These are phyloP conservation scores for Hippocampus barbouri DNA, from an alignment of 2,113 vertebrate species.

Conservation along the genomic window DNA sequence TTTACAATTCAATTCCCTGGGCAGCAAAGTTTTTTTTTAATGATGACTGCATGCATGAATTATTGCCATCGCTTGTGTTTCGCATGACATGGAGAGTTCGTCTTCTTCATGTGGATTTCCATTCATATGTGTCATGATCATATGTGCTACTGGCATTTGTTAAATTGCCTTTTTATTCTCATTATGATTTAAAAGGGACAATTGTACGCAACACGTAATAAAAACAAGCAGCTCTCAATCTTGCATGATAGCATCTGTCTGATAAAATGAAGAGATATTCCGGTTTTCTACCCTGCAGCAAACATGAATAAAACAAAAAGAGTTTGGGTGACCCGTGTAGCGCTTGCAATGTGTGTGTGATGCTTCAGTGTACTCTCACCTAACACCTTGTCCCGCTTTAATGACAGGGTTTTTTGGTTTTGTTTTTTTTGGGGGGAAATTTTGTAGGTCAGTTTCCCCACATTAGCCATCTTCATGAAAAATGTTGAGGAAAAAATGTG, in stretches of 20 bases:
- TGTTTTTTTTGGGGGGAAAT: not conserved
- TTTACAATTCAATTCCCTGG: conserved; percentile 7
- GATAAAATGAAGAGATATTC: not conserved
- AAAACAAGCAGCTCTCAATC: conserved; percentile 20
- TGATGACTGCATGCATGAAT: not conserved
- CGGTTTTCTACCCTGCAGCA: no score
- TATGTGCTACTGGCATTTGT: conserved; percentile 23
- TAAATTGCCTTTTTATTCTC: conserved; percentile 18
- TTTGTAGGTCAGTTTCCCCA: not conserved
- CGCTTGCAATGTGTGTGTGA: not conserved
- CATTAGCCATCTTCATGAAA: not conserved
- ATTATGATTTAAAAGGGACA: conserved; percentile 54
- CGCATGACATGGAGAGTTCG: not conserved
- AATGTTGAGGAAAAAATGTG: no score
- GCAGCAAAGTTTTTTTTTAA: not conserved
- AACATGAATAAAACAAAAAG: not conserved
- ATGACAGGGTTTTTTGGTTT: not conserved
- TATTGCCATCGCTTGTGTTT: not conserved
- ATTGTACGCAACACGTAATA: conserved; percentile 48
- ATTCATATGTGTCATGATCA: conserved; percentile 20
- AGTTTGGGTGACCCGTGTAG: not conserved
- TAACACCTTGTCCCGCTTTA: not conserved
- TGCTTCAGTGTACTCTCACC: not conserved
- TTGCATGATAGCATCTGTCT: not conserved
- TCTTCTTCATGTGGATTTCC: not conserved